These are phyloP conservation scores for Microtus montanus DNA, from an alignment of 2,113 vertebrate species.

Conservation along the genomic window DNA sequence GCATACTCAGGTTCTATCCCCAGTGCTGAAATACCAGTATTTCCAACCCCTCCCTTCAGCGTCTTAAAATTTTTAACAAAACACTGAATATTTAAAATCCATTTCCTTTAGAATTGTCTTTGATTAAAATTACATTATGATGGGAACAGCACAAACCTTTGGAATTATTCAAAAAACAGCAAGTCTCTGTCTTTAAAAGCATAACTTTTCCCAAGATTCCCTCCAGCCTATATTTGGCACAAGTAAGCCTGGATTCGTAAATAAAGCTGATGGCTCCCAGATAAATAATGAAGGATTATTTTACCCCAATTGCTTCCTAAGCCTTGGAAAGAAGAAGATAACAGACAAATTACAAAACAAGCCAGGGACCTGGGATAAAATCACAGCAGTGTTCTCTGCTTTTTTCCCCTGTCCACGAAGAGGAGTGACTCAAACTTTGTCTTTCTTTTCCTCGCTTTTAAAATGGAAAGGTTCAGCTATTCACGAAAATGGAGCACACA, in stretches of 20 bases:
- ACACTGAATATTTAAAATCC: conserved; percentile 10
- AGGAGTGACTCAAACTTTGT: not conserved
- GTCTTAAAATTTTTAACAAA: conserved; percentile 18
- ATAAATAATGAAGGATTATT: not conserved
- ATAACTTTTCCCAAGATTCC: not conserved
- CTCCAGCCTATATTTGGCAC: not conserved
- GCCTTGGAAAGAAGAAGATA: not conserved
- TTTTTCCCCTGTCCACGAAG: not conserved
- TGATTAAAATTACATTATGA: not conserved
- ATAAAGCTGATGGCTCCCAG: not conserved
- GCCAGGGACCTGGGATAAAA: not conserved
- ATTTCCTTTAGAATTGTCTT: conserved; percentile 13
- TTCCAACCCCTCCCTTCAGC: not conserved
- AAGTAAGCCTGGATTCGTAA: not conserved
- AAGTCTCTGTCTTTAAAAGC: not conserved
- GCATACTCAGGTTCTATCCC: not conserved
- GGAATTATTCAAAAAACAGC: not conserved
- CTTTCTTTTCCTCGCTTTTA: not conserved
- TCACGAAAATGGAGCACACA: not conserved
- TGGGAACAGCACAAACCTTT: not conserved
- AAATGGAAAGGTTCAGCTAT: not conserved
- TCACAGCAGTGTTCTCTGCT: not conserved
- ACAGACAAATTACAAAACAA: not conserved
- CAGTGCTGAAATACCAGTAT: not conserved
- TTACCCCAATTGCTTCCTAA: not conserved